Percentiles rank a stretch among this genome's conserved stretches.
These are phyloP conservation scores for Byasa hedistus DNA, from an alignment of 2,888 invertebrate genomes.

Conservation along the genomic window DNA sequence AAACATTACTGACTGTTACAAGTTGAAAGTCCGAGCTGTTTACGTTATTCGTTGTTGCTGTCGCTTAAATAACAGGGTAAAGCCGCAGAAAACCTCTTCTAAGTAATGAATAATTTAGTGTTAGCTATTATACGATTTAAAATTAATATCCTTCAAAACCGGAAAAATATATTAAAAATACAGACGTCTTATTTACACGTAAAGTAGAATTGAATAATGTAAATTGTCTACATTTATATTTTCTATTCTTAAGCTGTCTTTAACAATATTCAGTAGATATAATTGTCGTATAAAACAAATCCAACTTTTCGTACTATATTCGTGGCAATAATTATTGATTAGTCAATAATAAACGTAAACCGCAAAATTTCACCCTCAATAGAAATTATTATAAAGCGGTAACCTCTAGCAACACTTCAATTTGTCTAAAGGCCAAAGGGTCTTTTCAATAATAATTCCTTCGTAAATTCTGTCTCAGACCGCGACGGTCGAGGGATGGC, in stretches of 20 bases:
- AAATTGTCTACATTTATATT: too few species aligned
- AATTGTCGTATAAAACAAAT: background rate
- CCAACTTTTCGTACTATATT: background rate
- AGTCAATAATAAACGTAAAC: slow-evolving; percentile 25
- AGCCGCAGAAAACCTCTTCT: too few species aligned
- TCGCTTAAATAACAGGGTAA: too few species aligned
- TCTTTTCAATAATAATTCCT: slow-evolving; percentile 69
- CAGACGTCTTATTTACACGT: too few species aligned
- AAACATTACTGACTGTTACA: too few species aligned
- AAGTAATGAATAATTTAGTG: too few species aligned
- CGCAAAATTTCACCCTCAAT: slow-evolving; percentile 34
- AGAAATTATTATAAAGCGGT: slow-evolving; percentile 36
- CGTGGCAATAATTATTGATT: background rate
- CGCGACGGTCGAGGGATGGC: slow-evolving; percentile 45
- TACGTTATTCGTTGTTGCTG: too few species aligned
- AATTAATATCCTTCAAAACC: too few species aligned
- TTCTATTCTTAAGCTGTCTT: background rate
- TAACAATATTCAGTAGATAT: background rate
- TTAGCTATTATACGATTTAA: too few species aligned
- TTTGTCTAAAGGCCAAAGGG: slow-evolving; percentile 54
- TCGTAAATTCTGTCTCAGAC: slow-evolving; percentile 62
- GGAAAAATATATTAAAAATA: too few species aligned
- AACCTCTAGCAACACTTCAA: slow-evolving; percentile 53
- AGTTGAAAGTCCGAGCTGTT: too few species aligned
- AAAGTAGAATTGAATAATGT: too few species aligned